Evolutionary conservation across 2,888 invertebrate genomes (phyloP).

Genomic region (Papilio demoleus): DNA sequence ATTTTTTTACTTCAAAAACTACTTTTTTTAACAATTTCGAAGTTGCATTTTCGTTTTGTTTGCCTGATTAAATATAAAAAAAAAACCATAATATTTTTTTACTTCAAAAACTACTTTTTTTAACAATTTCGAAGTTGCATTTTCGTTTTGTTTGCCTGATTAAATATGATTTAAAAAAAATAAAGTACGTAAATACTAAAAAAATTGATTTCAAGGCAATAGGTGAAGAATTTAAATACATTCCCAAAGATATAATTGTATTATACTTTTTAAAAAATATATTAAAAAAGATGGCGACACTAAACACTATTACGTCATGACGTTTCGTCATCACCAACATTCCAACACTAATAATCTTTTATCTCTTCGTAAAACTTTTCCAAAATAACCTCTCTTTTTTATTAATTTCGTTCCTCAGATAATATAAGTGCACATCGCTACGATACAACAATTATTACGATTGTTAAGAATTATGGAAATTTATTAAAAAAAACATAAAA

Average conservation of each 20-base stretch:
- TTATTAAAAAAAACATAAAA: too few relatives aligned
- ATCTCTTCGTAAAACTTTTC: conserved; percentile 50
- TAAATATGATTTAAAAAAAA: neutral
- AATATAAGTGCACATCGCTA: conserved; percentile 40
- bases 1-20: too few relatives aligned
- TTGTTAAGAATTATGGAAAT: conserved; percentile 23
- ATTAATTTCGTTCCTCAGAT: conserved; percentile 37
- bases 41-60: too few relatives aligned
- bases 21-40: too few relatives aligned
- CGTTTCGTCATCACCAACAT: conserved; percentile 27
- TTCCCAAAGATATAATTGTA: conserved; percentile 10
- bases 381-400: conserved; percentile 56
- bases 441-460: conserved; percentile 43
- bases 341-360: conserved; percentile 35
- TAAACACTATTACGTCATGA: conserved; percentile 5
- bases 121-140: neutral
- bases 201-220: conserved; percentile 28
- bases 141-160: neutral
- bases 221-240: conserved; percentile 32
- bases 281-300: conserved; percentile 9
- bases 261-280: neutral
- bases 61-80: too few relatives aligned
- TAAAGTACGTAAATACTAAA: too few relatives aligned
- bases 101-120: neutral
- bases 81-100: too few relatives aligned